Conservation (phyloP, 1,140 invertebrate species). For the Druon quercuslanigerum region DNA sequence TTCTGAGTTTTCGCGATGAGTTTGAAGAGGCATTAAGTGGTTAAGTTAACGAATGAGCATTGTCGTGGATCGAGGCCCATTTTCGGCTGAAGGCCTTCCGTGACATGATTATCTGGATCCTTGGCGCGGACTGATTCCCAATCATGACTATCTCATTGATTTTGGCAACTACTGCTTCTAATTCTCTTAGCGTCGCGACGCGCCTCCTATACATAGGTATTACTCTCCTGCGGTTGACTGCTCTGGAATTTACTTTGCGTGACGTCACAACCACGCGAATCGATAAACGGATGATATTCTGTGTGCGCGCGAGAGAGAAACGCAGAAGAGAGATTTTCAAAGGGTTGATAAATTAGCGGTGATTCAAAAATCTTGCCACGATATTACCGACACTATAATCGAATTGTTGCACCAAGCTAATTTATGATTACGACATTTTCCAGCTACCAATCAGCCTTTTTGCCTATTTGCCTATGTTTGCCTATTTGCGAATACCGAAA, state of each 20-base stretch:
- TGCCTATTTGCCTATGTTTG: too few relatives aligned
- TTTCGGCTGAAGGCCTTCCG: slow-evolving; percentile 1
- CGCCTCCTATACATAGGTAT: slow-evolving; percentile 6
- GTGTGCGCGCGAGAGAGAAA: slow-evolving; percentile 5
- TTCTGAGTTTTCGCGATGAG: slow-evolving; percentile 4
- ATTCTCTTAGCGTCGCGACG: slow-evolving; percentile 35
- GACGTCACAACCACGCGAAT: slow-evolving; percentile 4
- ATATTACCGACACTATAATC: not conserved
- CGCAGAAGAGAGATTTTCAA: slow-evolving; percentile 21
- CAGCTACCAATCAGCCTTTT: not conserved
- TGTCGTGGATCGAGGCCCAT: not conserved
- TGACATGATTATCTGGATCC: slow-evolving; percentile 7
- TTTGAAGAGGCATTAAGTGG: not conserved
- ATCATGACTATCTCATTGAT: slow-evolving; percentile 46
- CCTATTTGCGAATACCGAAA: slow-evolving; percentile 2
- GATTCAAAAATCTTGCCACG: not conserved
- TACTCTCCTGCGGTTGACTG: slow-evolving; percentile 39
- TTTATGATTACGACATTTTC: not conserved
- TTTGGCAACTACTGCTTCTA: slow-evolving; percentile 38
- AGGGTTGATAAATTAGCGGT: not conserved
- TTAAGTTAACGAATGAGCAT: not conserved
- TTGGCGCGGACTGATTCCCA: slow-evolving; percentile 34
- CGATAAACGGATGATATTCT: slow-evolving; percentile 21
- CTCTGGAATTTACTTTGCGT: slow-evolving; percentile 41
- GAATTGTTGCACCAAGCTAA: not conserved